These are phyloP conservation scores for Trachurus trachurus DNA, from an alignment of 2,797 vertebrate species.

Conservation along the genomic window DNA sequence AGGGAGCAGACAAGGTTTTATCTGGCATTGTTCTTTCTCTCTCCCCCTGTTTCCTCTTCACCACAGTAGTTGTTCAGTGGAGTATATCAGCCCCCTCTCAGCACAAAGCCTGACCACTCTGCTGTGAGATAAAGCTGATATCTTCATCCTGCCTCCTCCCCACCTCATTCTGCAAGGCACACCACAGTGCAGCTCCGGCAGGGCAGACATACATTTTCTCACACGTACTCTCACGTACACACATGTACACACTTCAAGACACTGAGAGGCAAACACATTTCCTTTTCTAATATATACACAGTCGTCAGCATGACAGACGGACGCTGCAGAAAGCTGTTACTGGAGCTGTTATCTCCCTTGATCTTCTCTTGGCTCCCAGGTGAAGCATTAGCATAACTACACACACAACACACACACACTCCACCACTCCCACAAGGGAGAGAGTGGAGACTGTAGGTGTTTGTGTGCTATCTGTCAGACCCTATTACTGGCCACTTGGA, in stretches of 20 bases:
- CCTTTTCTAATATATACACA: constrained; percentile 70
- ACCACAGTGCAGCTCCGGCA: constrained; percentile 46
- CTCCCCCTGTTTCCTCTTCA: constrained; percentile 43
- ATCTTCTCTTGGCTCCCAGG: constrained; percentile 67
- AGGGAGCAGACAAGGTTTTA: constrained; percentile 59
- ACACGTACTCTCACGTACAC: background rate
- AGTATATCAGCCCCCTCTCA: constrained; percentile 66
- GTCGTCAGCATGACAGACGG: constrained; percentile 63
- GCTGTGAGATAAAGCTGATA: constrained; percentile 78
- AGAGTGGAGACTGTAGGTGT: constrained; percentile 11
- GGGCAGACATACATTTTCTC: constrained; percentile 28
- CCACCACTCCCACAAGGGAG: background rate
- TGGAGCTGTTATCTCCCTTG: constrained; percentile 70
- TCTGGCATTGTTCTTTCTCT: constrained; percentile 44
- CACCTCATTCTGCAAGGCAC: constrained; percentile 48
- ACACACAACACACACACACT: constrained; percentile 11
- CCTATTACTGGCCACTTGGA: constrained; percentile 6
- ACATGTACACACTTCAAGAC: constrained; percentile 16
- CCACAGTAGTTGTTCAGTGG: constrained; percentile 72
- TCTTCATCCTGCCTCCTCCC: constrained; percentile 75
- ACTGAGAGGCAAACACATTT: constrained; percentile 57
- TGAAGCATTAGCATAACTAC: constrained; percentile 71
- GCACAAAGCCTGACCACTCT: constrained; percentile 75
- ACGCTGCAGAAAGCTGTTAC: constrained; percentile 69
- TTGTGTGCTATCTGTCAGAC: constrained; percentile 25